Base-by-base conservation (phyloP, 1,140 invertebrate species). In the Adoxophyes honmai region DNA sequence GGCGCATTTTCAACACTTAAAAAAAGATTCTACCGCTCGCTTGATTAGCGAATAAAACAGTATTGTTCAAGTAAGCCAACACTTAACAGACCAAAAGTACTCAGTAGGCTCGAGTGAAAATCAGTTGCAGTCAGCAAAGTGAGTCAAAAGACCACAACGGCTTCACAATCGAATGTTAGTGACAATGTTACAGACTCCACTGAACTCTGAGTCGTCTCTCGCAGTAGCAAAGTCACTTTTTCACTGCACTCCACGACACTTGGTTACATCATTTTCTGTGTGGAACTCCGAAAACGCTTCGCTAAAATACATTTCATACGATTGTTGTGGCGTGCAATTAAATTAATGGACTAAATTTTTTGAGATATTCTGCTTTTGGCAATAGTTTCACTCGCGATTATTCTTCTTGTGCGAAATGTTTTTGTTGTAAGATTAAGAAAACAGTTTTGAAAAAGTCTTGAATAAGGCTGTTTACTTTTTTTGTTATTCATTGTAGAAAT, bases 261-360 rank as follows among this genome's bases (percentile, higher is more conserved):
- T 14, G 16, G 39, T 44, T 18, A 18, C 16, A 44, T 18, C 39
- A 44, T 44, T 44, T 39, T n/a, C 39, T 18, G 39, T 7, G 16
- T 4, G 10, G 39, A 10, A 44, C 39, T 44, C n/a, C 8, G 38
- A 44, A 44, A 44, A 44, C 39, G 16, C 16, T 44, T 44, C 39
- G 39, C 15, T 44, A 44, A 44, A 44, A 44, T 44, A 44, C 15
- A 44, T 44, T 44, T 44, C 16, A 44, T 44, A 44, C 16, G 10
- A 44, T 39, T 39, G 1, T 9, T 15, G 6, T 13, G 14, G 13
- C 14, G 38, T 39, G 38, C 38, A 39, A 15, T 39, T 8, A 16
- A 16, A 39, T 15, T 11, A 8, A 39, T 39, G 14, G 0, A 39
- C n/a, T n/a, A n/a, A n/a, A n/a, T n/a, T n/a, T n/a, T n/a, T n/a